A percentile compares a stretch with the other conserved stretches of the same genome.
Conservation (phyloP, 2,797 vertebrate species). For the Syngnathus acus region DNA sequence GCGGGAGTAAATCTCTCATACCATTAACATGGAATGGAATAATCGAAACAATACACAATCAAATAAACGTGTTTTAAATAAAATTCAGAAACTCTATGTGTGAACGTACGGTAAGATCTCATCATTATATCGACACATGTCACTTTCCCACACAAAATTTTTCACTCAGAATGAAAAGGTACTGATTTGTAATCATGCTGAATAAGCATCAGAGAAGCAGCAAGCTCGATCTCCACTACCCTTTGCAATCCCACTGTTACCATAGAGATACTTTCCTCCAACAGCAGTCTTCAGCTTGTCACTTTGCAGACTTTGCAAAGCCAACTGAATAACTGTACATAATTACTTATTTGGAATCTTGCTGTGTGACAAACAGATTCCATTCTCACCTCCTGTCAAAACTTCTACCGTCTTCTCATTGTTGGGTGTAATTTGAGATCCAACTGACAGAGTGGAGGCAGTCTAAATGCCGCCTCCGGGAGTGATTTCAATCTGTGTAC, state of each 20-base stretch:
- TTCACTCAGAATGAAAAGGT: conserved; percentile 27
- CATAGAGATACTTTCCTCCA: conserved; percentile 69
- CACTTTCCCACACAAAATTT: conserved; percentile 1
- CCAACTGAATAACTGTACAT: neutral
- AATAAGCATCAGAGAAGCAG: conserved; percentile 32
- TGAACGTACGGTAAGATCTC: neutral
- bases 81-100: neutral
- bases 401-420: conserved; percentile 22
- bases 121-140: neutral
- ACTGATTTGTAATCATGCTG: conserved; percentile 32
- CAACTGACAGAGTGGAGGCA: conserved; percentile 7
- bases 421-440: neutral
- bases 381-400: conserved; percentile 6
- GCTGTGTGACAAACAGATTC: neutral
- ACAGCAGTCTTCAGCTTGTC: conserved; percentile 31
- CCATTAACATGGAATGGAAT: neutral
- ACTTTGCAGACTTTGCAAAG: conserved; percentile 19
- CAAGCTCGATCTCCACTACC: conserved; percentile 40
- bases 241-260: conserved; percentile 63
- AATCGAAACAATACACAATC: conserved; percentile 9
- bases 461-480: conserved; percentile 14
- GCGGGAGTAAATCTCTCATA: neutral
- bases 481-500: conserved; percentile 35
- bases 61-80: conserved; percentile 2
- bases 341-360: neutral